A percentile compares a stretch with the other conserved stretches of the same genome.
These are phyloP conservation scores for Myripristis murdjan DNA, from an alignment of 2,797 vertebrate genomes.

Conservation along the genomic window DNA sequence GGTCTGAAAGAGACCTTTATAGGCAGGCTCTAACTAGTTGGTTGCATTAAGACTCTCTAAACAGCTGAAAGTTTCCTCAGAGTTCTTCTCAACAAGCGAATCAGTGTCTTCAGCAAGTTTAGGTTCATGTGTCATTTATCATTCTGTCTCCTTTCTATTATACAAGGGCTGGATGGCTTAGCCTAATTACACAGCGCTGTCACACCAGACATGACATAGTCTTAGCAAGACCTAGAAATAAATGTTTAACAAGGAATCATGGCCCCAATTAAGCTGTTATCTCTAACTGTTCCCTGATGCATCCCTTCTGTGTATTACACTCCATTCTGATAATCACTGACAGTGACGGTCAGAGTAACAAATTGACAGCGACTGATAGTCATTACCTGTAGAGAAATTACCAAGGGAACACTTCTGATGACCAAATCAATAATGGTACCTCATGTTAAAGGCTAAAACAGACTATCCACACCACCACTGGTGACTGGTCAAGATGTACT, in stretches of 20 bases:
- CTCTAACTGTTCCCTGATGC: background rate
- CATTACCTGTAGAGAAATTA: background rate
- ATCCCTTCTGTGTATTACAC: background rate
- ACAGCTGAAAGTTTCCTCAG: constrained; percentile 33
- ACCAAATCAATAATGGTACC: background rate
- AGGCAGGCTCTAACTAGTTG: constrained; percentile 52
- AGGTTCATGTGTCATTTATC: constrained; percentile 33
- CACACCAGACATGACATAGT: constrained; percentile 45
- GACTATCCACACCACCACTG: background rate
- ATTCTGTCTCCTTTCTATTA: constrained; percentile 15
- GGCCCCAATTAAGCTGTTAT: constrained; percentile 18
- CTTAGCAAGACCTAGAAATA: constrained; percentile 2
- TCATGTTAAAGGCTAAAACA: background rate
- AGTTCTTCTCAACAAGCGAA: constrained; percentile 23
- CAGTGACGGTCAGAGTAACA: background rate
- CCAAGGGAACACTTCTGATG: background rate
- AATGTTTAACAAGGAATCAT: constrained; percentile 16
- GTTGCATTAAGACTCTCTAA: constrained; percentile 34
- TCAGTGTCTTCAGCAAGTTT: constrained; percentile 2
- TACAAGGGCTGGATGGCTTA: constrained; percentile 32
- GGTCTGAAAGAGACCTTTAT: constrained; percentile 69
- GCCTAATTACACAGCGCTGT: constrained; percentile 46
- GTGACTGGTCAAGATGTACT: background rate
- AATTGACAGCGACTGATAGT: background rate
- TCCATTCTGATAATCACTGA: constrained; percentile 10